Evolutionary conservation across 1,140 invertebrate genomes (phyloP).

Genomic region (Drosophila pseudoobscura): DNA sequence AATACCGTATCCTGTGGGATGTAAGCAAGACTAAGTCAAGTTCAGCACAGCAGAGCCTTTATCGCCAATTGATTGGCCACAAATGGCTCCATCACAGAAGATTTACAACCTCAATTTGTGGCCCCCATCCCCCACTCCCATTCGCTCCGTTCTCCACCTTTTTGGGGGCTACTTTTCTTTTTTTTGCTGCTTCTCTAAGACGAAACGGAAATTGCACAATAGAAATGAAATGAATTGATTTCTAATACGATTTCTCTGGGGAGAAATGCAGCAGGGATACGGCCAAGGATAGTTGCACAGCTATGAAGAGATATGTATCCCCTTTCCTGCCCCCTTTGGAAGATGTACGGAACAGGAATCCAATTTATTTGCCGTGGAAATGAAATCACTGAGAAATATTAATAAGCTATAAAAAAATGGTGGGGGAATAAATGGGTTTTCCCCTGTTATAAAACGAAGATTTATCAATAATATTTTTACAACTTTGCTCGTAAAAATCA

Average conservation of each 20-base stretch:
- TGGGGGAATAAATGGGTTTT: too few species aligned
- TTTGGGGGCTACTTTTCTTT: constrained; percentile 28
- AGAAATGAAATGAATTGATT: constrained; percentile 77
- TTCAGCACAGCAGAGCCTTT: constrained; percentile 11
- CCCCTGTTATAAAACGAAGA: not conserved
- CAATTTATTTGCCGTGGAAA: constrained; percentile 57
- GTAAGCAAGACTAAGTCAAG: constrained; percentile 39
- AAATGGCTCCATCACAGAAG: constrained; percentile 47
- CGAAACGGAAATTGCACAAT: constrained; percentile 74
- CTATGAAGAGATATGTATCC: too few species aligned
- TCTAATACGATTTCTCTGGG: constrained; percentile 60
- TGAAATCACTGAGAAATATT: constrained; percentile 30
- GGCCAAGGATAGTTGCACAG: not conserved
- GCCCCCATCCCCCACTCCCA: not conserved
- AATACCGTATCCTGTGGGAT: too few species aligned
- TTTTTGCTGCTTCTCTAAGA: constrained; percentile 26
- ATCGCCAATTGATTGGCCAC: constrained; percentile 53
- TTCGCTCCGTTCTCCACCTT: too few species aligned
- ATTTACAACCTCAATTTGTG: constrained; percentile 73
- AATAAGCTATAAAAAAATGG: constrained; percentile 51
- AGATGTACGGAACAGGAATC: constrained; percentile 37
- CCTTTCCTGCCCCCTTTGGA: not conserved
- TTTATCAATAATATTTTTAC: constrained; percentile 71
- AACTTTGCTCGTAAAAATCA: constrained; percentile 27
- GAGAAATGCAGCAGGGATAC: constrained; percentile 5